phyloP scores from a whole-genome alignment of 2,888 invertebrate species.

The Temnothorax unifasciatus region DNA sequence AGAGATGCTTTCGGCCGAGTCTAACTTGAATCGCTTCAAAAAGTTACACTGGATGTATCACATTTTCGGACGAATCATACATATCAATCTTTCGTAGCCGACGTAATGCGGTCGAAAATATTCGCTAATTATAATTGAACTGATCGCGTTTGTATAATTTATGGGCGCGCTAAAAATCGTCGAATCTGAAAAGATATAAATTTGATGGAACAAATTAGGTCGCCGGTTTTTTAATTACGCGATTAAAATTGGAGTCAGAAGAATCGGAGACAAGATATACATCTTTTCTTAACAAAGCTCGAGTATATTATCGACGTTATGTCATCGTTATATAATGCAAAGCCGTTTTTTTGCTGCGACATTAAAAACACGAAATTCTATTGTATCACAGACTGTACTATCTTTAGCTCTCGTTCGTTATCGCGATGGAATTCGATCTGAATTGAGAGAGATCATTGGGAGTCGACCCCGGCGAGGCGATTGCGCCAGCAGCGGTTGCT shows the following conservation, averaged over 20 bases:
- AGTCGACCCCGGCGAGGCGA: background rate
- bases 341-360: background rate
- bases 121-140: background rate
- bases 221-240: background rate
- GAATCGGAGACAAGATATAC: background rate
- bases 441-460: conserved; percentile 56
- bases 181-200: background rate
- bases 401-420: conserved; percentile 38
- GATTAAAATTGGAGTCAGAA: background rate
- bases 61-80: background rate
- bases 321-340: conserved; percentile 27
- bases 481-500: conserved; percentile 22
- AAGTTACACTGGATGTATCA: background rate
- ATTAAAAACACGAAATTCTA: conserved; percentile 7
- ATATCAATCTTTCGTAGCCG: background rate
- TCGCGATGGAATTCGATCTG: conserved; percentile 58
- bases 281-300: conserved; percentile 3
- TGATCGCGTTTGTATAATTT: background rate
- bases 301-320: conserved; percentile 22
- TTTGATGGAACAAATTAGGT: background rate
- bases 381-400: background rate
- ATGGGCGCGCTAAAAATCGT: background rate
- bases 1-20: background rate
- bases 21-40: background rate
- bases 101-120: background rate